These are phyloP conservation scores for Lepidurus apus DNA, from an alignment of 1,140 invertebrate species.

Conservation along the genomic window DNA sequence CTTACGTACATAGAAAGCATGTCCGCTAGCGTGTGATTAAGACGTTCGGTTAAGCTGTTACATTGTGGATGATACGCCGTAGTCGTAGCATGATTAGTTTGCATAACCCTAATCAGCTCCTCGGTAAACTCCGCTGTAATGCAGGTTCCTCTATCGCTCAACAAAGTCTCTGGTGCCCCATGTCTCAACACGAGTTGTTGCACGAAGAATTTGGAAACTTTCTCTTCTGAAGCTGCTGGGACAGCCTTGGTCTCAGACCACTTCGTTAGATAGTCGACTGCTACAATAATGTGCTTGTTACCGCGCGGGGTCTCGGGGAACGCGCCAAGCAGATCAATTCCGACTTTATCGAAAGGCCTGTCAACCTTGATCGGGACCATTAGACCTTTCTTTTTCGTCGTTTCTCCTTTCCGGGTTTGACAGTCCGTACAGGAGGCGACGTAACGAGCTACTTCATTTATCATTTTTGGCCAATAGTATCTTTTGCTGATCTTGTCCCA, in stretches of 20 bases:
- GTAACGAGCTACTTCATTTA: not conserved
- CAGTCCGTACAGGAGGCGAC: not conserved
- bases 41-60: slow-evolving; percentile 34
- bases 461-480: slow-evolving; percentile 15
- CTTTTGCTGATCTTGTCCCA: not conserved
- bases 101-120: too few species aligned
- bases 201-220: too few species aligned
- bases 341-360: not conserved
- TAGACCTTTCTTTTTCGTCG: not conserved
- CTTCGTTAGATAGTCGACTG: slow-evolving; percentile 25
- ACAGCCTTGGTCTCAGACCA: too few species aligned
- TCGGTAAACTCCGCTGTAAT: too few species aligned
- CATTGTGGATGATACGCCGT: slow-evolving; percentile 32
- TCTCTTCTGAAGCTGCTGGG: too few species aligned
- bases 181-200: too few species aligned
- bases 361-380: not conserved
- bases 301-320: not conserved
- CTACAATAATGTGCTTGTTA: slow-evolving; percentile 2
- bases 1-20: slow-evolving; percentile 33
- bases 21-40: slow-evolving; percentile 28
- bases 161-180: slow-evolving; percentile 19
- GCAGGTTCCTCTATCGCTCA: slow-evolving; percentile 35
- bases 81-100: slow-evolving; percentile 8
- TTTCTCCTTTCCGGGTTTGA: not conserved
- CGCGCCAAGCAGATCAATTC: not conserved